Conservation (phyloP, 2,113 vertebrate genomes). For the Fulica atra region DNA sequence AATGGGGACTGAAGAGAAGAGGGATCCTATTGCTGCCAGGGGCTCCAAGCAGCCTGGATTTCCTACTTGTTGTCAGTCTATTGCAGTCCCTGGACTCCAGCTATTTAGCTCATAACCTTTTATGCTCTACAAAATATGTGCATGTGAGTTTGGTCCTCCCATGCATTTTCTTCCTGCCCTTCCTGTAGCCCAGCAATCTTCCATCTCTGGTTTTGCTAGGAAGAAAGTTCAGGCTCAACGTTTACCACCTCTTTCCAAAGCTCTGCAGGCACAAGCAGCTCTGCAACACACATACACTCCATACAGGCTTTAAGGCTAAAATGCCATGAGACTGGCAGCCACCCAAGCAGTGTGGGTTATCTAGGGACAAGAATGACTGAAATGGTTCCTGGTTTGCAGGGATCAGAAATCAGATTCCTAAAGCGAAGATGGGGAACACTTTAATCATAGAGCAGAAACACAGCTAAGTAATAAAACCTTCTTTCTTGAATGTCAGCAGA, state of each 20-base stretch:
- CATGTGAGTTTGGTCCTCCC: not conserved
- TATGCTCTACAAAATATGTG: not conserved
- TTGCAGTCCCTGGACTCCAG: not conserved
- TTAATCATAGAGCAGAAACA: not conserved
- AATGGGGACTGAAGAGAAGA: not conserved
- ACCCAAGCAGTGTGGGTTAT: not conserved
- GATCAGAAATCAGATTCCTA: not conserved
- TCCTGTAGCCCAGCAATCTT: not conserved
- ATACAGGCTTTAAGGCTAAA: not conserved
- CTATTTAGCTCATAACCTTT: not conserved
- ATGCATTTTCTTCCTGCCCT: not conserved
- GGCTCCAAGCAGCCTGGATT: not conserved
- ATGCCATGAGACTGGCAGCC: not conserved
- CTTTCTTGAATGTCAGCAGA: not conserved
- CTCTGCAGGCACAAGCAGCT: not conserved
- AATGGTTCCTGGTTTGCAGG: not conserved
- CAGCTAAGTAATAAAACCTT: not conserved
- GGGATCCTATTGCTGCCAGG: not conserved
- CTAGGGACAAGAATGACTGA: not conserved
- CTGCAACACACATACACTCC: not conserved
- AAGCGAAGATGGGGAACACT: not conserved
- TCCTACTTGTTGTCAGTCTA: not conserved
- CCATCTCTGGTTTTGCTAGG: not conserved
- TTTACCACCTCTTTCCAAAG: not conserved
- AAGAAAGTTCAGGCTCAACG: not conserved